A percentile compares a stretch with the other conserved stretches of the same genome.
Conservation (phyloP, 2,888 invertebrate species). For the Tenthredo distinguenda region DNA sequence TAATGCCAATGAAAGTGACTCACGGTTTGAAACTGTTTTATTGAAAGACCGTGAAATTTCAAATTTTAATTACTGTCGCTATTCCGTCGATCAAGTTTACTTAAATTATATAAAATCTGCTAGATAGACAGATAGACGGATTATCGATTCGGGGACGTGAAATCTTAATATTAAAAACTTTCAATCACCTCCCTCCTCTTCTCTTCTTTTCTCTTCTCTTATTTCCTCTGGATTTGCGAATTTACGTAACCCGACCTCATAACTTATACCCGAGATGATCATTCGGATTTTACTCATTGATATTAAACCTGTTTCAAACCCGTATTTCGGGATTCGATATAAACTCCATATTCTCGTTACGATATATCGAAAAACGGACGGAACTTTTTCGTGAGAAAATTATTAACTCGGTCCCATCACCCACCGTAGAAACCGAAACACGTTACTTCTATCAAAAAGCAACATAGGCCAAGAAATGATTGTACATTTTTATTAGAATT, state of each 20-base stretch:
- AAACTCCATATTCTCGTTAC: not conserved
- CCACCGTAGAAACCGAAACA: not conserved
- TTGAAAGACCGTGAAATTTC: not conserved
- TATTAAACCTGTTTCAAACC: not conserved
- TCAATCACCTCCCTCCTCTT: not conserved
- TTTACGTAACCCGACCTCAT: not conserved
- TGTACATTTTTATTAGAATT: not conserved
- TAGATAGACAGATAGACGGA: not conserved
- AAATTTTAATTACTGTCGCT: not conserved
- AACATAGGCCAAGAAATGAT: not conserved
- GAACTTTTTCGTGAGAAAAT: not conserved
- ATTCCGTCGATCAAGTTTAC: not conserved
- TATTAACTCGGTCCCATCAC: not conserved
- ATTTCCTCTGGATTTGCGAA: not conserved
- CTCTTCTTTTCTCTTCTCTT: not conserved
- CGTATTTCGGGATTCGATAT: not conserved
- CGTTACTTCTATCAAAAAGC: not conserved
- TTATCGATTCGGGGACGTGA: not conserved
- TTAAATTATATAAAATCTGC: not conserved
- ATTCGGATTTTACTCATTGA: not conserved
- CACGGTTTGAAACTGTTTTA: slow-evolving; percentile 2
- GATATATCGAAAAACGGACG: not conserved
- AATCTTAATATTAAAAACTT: not conserved
- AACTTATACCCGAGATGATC: not conserved
- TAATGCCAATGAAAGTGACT: not conserved